phyloP scores from a whole-genome alignment of 2,113 vertebrate species.

The Pedionomus torquatus region DNA sequence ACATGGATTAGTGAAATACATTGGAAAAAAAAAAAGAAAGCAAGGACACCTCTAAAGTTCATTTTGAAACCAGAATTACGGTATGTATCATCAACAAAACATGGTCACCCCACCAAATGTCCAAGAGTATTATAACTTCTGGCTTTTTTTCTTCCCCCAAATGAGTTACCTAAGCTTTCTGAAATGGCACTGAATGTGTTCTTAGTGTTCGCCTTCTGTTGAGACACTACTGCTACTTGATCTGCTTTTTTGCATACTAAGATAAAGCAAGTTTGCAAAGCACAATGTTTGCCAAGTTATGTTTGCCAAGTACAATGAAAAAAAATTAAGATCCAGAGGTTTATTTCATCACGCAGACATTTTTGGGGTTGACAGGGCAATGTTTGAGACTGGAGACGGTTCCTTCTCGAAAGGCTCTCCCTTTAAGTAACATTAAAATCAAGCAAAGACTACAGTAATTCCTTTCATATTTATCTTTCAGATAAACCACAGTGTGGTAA shows the following conservation, averaged over 20 bases:
- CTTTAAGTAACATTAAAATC: not conserved
- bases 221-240: not conserved
- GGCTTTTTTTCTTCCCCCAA: not conserved
- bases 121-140: not conserved
- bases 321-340: not conserved
- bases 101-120: not conserved
- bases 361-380: not conserved
- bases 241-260: not conserved
- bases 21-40: not conserved
- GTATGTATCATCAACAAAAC: not conserved
- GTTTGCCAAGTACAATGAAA: not conserved
- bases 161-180: not conserved
- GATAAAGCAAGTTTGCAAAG: too few species aligned
- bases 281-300: too few species aligned
- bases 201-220: not conserved
- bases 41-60: not conserved
- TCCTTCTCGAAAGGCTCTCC: not conserved
- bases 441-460: not conserved
- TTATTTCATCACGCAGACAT: not conserved
- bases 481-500: not conserved
- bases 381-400: not conserved
- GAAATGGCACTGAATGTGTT: not conserved
- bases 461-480: not conserved
- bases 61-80: not conserved
- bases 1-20: not conserved